These are phyloP conservation scores for Saccostrea echinata DNA, from an alignment of 1,140 invertebrate species.

Conservation along the genomic window DNA sequence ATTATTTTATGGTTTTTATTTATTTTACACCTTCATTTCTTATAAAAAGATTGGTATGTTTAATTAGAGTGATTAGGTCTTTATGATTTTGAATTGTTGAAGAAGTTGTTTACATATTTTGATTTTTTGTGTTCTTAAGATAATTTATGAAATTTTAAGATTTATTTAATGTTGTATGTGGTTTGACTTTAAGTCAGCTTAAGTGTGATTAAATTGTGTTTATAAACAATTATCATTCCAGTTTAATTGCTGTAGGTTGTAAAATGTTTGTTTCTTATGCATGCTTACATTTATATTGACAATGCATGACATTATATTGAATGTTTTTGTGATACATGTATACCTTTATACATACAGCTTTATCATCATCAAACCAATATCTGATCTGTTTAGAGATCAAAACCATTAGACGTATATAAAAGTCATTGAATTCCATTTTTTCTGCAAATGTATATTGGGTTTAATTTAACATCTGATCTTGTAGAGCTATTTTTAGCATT, in stretches of 20 bases:
- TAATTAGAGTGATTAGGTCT: background rate
- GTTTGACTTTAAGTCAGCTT: background rate
- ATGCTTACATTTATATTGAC: background rate
- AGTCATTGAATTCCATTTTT: constrained; percentile 35
- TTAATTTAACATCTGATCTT: background rate
- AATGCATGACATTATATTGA: background rate
- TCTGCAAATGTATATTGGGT: background rate
- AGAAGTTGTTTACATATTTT: background rate
- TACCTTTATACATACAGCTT: background rate
- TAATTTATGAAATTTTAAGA: background rate
- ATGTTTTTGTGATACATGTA: background rate
- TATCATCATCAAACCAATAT: background rate
- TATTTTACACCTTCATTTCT: no score
- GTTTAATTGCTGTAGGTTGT: background rate
- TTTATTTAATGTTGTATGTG: background rate
- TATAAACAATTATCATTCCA: background rate
- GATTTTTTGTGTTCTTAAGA: background rate
- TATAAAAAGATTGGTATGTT: no score
- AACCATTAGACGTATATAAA: background rate
- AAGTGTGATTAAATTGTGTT: background rate
- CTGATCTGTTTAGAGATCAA: background rate
- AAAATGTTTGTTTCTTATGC: background rate
- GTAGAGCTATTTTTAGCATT: background rate
- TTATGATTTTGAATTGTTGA: background rate
- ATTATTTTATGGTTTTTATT: no score